A percentile compares a stretch with the other conserved stretches of the same genome.
Evolutionary conservation across 1,140 invertebrate species (phyloP).

Genomic region (Panagrolaimus sp.): DNA sequence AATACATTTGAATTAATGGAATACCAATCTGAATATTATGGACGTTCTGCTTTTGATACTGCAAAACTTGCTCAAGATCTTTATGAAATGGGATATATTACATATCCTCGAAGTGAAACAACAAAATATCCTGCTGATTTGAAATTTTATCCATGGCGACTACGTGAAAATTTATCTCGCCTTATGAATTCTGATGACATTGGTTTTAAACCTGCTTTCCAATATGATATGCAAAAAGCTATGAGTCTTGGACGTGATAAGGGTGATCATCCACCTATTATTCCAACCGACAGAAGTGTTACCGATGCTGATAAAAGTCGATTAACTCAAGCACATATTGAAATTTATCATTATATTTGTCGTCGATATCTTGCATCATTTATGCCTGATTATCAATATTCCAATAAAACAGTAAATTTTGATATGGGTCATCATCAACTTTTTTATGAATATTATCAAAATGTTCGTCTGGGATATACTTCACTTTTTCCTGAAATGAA

Average conservation of each 20-base stretch:
- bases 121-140: conserved; percentile 90
- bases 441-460: conserved; percentile 72
- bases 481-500: conserved; percentile 83
- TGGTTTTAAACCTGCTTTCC: conserved; percentile 12
- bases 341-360: conserved; percentile 89
- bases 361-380: conserved; percentile 89
- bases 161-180: too few species aligned
- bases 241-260: conserved; percentile 72
- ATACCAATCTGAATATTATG: conserved; percentile 79
- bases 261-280: conserved; percentile 97
- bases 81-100: conserved; percentile 80
- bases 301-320: conserved; percentile 62
- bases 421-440: conserved; percentile 76
- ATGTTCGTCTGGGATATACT: conserved; percentile 85
- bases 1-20: conserved; percentile 76
- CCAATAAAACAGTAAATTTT: conserved; percentile 28
- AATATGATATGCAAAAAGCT: conserved; percentile 15
- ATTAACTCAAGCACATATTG: conserved; percentile 19
- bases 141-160: conserved; percentile 69
- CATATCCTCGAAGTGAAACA: conserved; percentile 89
- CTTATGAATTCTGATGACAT: conserved; percentile 20
- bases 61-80: conserved; percentile 43
- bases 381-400: conserved; percentile 51
- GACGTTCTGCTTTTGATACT: conserved; percentile 65
- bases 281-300: conserved; percentile 72